Conservation (phyloP, 1,140 invertebrate genomes). For the Antheraea mylitta region DNA sequence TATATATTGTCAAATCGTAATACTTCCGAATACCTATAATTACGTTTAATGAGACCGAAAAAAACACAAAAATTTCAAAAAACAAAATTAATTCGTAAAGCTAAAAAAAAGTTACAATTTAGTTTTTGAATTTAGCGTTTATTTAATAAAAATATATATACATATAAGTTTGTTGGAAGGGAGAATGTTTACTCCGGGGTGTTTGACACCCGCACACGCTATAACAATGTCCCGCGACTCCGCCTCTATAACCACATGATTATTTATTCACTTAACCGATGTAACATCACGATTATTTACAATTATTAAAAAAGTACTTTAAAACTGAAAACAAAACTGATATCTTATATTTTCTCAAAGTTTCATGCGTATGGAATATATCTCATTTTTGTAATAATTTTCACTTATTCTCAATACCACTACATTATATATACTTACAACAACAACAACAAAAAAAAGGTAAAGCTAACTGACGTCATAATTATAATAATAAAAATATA, state of each 20-base stretch:
- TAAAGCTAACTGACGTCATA: slow-evolving; percentile 14
- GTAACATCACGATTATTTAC: neutral
- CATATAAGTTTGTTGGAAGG: neutral
- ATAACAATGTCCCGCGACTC: neutral
- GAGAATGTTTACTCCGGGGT: neutral
- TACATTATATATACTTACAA: slow-evolving; percentile 26
- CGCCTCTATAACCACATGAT: neutral
- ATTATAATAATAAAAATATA: slow-evolving; percentile 21
- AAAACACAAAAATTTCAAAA: neutral
- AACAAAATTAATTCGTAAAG: too few relatives aligned
- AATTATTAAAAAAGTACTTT: neutral
- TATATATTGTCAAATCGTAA: slow-evolving; percentile 3
- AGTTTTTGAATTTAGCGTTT: too few relatives aligned
- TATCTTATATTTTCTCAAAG: too few relatives aligned
- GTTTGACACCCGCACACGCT: neutral
- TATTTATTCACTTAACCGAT: too few relatives aligned
- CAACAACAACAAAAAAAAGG: slow-evolving; percentile 18
- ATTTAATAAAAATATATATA: too few relatives aligned
- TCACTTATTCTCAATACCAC: neutral
- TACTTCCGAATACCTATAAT: neutral
- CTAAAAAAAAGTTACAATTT: too few relatives aligned
- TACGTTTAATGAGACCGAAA: neutral
- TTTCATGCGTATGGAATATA: slow-evolving; percentile 41
- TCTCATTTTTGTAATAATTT: neutral
- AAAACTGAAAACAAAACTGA: too few relatives aligned